These are phyloP conservation scores for Platycheirus albimanus DNA, from an alignment of 2,888 invertebrate species.

Conservation along the genomic window DNA sequence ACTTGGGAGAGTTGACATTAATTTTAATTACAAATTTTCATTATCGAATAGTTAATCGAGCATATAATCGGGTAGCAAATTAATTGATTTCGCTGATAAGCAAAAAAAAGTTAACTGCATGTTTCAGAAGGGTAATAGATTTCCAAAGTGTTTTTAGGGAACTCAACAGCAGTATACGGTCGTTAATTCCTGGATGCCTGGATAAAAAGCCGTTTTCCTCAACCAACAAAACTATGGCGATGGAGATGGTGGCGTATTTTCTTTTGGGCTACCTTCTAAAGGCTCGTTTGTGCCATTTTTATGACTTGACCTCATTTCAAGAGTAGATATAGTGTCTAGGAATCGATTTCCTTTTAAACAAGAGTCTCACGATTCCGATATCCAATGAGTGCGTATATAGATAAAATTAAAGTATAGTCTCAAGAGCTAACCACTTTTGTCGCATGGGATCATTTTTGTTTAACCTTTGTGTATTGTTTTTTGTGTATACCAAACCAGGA, in stretches of 20 bases:
- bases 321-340: neutral
- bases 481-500: too few relatives aligned
- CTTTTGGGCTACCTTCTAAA: too few relatives aligned
- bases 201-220: neutral
- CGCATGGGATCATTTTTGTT: conserved; percentile 22
- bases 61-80: conserved; percentile 50
- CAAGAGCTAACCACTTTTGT: conserved; percentile 38
- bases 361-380: conserved; percentile 14
- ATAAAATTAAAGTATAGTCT: conserved; percentile 15
- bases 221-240: too few relatives aligned
- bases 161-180: neutral
- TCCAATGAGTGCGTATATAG: conserved; percentile 11
- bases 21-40: conserved; percentile 64
- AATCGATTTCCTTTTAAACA: conserved; percentile 38
- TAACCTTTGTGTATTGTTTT: conserved; percentile 19
- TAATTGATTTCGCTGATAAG: conserved; percentile 57
- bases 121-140: conserved; percentile 17
- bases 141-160: neutral
- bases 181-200: conserved; percentile 21
- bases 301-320: conserved; percentile 36
- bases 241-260: too few relatives aligned
- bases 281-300: neutral
- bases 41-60: conserved; percentile 51
- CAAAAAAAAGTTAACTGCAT: conserved; percentile 11
- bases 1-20: conserved; percentile 57